phyloP scores from a whole-genome alignment of 2,888 invertebrate species.

The Phengaris alcon region DNA sequence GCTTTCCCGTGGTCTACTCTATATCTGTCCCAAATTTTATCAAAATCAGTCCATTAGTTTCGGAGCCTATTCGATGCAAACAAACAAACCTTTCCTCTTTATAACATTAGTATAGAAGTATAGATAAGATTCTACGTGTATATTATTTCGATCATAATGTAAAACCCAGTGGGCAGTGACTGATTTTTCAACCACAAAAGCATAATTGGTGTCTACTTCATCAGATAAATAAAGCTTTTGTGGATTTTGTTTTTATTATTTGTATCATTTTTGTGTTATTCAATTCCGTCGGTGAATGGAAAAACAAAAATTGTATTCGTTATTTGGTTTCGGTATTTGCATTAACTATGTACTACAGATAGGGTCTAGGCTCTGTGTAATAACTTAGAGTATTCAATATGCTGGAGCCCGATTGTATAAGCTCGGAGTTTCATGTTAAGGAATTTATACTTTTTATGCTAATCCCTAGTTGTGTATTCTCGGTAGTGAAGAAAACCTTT shows the following conservation, averaged over 20 bases:
- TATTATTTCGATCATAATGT: too few relatives aligned
- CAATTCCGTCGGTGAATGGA: neutral
- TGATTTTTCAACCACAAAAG: neutral
- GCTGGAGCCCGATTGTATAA: conserved; percentile 23
- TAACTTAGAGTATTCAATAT: conserved; percentile 30
- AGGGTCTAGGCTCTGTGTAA: conserved; percentile 12
- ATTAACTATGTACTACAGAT: neutral
- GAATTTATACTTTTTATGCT: conserved; percentile 35
- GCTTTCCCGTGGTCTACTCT: too few relatives aligned
- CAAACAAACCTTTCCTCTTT: too few relatives aligned
- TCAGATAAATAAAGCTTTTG: neutral
- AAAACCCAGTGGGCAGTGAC: too few relatives aligned
- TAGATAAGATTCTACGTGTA: too few relatives aligned
- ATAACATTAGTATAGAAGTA: too few relatives aligned
- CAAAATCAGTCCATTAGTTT: too few relatives aligned
- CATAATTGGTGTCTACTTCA: neutral
- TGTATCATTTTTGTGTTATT: neutral
- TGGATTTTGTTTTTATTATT: neutral
- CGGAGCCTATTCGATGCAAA: too few relatives aligned
- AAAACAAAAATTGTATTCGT: neutral
- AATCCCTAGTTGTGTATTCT: conserved; percentile 32
- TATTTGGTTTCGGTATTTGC: neutral
- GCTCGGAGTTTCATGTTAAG: conserved; percentile 33
- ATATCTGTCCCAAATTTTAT: too few relatives aligned
- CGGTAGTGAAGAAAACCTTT: neutral